Evolutionary conservation across 2,113 vertebrate species (phyloP), one percentile per base, ranked within the genome.

Genomic region (Emberiza fucata): DNA sequence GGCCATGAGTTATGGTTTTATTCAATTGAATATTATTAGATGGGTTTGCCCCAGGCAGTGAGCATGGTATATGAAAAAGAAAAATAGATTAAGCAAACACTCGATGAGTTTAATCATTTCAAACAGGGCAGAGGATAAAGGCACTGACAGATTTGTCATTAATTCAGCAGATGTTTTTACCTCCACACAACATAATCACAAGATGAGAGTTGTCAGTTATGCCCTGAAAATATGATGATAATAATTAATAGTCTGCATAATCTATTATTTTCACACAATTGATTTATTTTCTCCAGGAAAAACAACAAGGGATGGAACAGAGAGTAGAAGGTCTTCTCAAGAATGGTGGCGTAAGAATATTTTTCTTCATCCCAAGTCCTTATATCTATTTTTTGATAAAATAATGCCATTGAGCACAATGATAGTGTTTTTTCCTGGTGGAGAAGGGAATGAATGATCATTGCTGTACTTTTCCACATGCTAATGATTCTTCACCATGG

Each of bases 1-100:
- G 96, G 90, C 97, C 97, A 97, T 98, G 97, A 98, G 97, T 98
- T 98, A 98, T 98, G 96, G 96, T 97, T 98, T 98, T 97, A 96
- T 97, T 97, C 97, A 97, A 98, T 95, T 98, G 97, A 97, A 97
- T 98, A 98, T 98, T 98, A 98, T 98, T 97, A 98, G 91, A 97
- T 97, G 94, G 94, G 94, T 91, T 98, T 98, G 97, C 97, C 96
- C 93, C 76, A 92, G 97, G 98, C 97, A 63, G 91, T 92, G 59
- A 96, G 35, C 80, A 83, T 92, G 95, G 95, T 96, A 77, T 96
- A 97, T 93, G 89, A 96, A 97, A 97, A 97, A 95, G 81, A 93
- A 96, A 98, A 98, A 98, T 97, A 97, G 96, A 98, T 98, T 98
- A 98, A 97, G 97, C 95, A 98, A 98, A 97, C 96, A 98, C 84